These are phyloP conservation scores for Phorcus lineatus DNA, from an alignment of 2,888 invertebrate genomes.

Conservation along the genomic window DNA sequence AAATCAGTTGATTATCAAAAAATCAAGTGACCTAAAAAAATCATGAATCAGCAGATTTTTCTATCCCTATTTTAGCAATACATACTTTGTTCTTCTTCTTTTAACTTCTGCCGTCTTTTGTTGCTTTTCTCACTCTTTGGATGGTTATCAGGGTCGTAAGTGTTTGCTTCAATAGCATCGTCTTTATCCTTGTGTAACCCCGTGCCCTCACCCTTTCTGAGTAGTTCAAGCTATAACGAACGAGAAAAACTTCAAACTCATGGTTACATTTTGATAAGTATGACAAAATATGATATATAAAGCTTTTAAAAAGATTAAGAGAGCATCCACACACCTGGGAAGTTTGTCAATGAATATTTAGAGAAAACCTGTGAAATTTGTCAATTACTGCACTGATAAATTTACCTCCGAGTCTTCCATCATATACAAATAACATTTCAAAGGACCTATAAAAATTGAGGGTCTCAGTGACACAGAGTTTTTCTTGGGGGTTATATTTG, in stretches of 20 bases:
- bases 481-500: no score
- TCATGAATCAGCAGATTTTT: no score
- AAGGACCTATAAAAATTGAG: no score
- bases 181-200: slow-evolving; percentile 67
- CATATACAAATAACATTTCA: no score
- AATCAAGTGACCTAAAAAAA: no score
- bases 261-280: slow-evolving; percentile 26
- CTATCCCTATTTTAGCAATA: not conserved
- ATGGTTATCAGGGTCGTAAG: slow-evolving; percentile 68
- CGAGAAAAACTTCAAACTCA: not conserved
- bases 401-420: no score
- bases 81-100: slow-evolving; percentile 30
- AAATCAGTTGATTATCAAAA: no score
- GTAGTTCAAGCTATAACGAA: slow-evolving; percentile 55
- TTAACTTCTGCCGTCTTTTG: slow-evolving; percentile 59
- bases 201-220: slow-evolving; percentile 63
- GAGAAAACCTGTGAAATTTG: no score
- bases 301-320: no score
- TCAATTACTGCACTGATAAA: no score
- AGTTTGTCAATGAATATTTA: not conserved
- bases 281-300: not conserved
- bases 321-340: no score
- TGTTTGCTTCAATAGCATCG: slow-evolving; percentile 67
- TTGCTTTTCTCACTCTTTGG: slow-evolving; percentile 70
- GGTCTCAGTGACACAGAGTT: no score